phyloP scores from a whole-genome alignment of 92 coral and sea anemone genomes.

The Heliopora coerulea region DNA sequence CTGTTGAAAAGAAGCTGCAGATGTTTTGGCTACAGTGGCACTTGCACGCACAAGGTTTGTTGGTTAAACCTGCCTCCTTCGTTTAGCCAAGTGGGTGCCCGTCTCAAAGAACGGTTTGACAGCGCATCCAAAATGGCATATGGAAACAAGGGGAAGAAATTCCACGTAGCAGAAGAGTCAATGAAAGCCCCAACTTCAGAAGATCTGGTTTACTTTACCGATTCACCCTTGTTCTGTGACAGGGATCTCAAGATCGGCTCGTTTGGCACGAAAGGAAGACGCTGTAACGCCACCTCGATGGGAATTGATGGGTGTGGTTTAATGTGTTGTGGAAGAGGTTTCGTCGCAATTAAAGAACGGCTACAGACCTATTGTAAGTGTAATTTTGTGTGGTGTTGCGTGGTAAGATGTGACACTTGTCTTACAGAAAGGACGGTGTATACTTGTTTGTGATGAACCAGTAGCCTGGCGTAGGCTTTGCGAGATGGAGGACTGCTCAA shows the following conservation, averaged over 20 bases:
- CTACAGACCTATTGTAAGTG: slow-evolving; percentile 71
- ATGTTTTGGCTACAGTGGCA: slow-evolving; percentile 90
- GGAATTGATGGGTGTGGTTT: slow-evolving; percentile 95
- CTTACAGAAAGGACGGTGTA: slow-evolving; percentile 54
- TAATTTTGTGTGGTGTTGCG: slow-evolving; percentile 83
- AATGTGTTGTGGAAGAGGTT: slow-evolving; percentile 86
- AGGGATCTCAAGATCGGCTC: slow-evolving; percentile 76
- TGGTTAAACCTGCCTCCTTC: slow-evolving; percentile 78
- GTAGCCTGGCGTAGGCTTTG: no score
- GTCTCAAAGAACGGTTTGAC: slow-evolving; percentile 83
- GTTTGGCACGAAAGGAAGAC: slow-evolving; percentile 86
- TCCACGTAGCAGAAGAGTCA: slow-evolving; percentile 62
- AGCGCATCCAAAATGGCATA: slow-evolving; percentile 92
- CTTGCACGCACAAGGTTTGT: slow-evolving; percentile 88
- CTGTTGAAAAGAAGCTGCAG: slow-evolving; percentile 80
- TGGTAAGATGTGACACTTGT: slow-evolving; percentile 83
- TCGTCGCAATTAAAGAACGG: slow-evolving; percentile 64
- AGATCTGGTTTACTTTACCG: slow-evolving; percentile 80
- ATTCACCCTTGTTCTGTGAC: slow-evolving; percentile 85
- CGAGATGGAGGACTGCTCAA: no score
- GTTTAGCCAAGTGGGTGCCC: slow-evolving; percentile 71
- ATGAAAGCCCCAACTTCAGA: slow-evolving; percentile 71
- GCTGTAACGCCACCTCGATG: slow-evolving; percentile 82
- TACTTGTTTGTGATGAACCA: slow-evolving; percentile 63
- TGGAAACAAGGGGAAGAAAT: slow-evolving; percentile 56